Conservation (phyloP, 2,113 vertebrate genomes). For the Pterocles burchelli region DNA sequence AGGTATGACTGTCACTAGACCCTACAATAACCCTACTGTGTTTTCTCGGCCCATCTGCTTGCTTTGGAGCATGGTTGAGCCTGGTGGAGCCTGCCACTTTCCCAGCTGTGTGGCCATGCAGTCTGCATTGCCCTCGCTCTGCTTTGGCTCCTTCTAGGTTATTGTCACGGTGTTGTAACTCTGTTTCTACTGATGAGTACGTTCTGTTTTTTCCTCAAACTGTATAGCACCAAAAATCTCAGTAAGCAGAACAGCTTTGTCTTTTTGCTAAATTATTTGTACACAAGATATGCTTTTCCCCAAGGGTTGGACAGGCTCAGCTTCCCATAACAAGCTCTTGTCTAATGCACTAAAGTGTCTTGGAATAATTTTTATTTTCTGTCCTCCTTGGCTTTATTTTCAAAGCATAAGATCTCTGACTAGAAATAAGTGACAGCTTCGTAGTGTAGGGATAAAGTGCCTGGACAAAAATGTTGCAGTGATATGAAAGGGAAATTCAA, state of each 20-base stretch:
- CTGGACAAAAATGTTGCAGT: neutral
- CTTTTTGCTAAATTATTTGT: neutral
- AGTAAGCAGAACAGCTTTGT: neutral
- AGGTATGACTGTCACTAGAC: neutral
- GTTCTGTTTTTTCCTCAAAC: neutral
- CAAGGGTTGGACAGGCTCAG: neutral
- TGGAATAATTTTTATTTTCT: neutral
- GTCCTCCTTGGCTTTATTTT: neutral
- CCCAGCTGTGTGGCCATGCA: neutral
- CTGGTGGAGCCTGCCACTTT: no score
- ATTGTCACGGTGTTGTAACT: neutral
- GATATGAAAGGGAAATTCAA: conserved; percentile 50
- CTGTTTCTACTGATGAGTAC: neutral
- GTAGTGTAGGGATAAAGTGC: neutral
- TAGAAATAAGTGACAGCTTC: conserved; percentile 20
- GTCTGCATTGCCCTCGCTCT: neutral
- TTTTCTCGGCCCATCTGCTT: neutral
- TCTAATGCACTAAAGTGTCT: neutral
- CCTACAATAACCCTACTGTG: neutral
- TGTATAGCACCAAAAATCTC: neutral
- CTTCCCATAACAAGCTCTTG: neutral
- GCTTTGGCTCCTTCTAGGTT: neutral
- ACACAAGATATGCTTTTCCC: neutral
- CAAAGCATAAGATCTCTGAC: neutral
- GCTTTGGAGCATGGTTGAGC: neutral